Evolutionary conservation across 2,113 vertebrate genomes (phyloP).

Genomic region (Microcebus ravelobensis): DNA sequence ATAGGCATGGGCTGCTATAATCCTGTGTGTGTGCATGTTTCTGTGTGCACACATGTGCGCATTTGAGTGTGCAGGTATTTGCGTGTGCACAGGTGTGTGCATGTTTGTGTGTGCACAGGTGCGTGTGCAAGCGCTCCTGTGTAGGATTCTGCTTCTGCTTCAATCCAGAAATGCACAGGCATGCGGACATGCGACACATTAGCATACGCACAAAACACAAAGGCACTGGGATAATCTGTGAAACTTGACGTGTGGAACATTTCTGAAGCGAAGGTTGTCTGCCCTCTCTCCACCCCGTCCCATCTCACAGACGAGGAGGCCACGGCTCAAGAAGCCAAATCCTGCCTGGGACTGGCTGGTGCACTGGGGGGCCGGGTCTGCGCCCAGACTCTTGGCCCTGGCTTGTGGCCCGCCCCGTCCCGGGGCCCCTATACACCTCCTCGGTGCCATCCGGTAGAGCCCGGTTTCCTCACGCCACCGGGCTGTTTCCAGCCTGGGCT

Average conservation of each 20-base stretch:
- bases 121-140: accelerated
- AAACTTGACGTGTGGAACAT: accelerated
- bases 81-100: neutral
- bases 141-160: neutral
- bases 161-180: neutral
- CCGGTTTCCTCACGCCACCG: accelerated
- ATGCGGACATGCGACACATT: accelerated
- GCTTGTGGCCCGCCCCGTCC: neutral
- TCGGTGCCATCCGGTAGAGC: accelerated
- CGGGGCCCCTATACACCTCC: neutral
- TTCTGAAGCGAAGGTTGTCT: neutral
- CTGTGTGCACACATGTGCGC: neutral
- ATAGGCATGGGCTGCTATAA: neutral
- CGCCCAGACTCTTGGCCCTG: neutral
- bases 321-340: too few species aligned
- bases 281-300: neutral
- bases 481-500: neutral
- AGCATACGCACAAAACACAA: accelerated
- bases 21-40: neutral
- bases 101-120: neutral
- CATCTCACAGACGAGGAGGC: neutral
- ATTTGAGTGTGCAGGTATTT: neutral
- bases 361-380: too few species aligned
- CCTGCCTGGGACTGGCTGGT: neutral
- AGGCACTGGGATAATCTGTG: neutral